Base-by-base conservation (phyloP, 2,113 vertebrate genomes). In the Sander vitreus region DNA sequence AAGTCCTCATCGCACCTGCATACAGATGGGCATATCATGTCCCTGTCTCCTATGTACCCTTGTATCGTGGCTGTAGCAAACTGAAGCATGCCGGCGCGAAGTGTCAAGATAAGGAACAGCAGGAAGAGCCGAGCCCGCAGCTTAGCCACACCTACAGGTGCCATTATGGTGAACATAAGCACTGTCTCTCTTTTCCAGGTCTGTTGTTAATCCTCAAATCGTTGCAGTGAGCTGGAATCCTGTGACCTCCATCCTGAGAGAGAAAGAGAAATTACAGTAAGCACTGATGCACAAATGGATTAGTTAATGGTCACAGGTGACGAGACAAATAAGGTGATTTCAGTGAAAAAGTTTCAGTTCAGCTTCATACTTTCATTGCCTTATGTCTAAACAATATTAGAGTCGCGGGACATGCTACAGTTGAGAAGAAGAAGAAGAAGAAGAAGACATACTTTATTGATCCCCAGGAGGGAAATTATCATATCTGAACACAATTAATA, bases 1-100 rank as follows among this genome's bases (percentile, higher is more conserved):
- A 98, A 98, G 76, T 97, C 96, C 0, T 96, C 95, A 66, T 99
- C 94, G 0, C 98, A 99, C 87, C 98, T 96, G 91, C 97, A 99
- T 2, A 97, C 97, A 0, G 96, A 96, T 0, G 95, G 98, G 85
- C 97, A 98, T 5, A 94, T 93, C 64, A 93, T 84, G 73, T 93
- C 94, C 33, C 76, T 85, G 30, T 93, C 93, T 36, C 89, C 86
- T 30, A 90, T 89, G 83, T 92, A 93, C 14, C 90, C 91, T 83
- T 92, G 94, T 48, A 94, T 91, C 0, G 93, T 87, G 58, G 94
- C 94, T 10, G 89, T 86, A 70, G 92, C 81, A 43, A 92, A 93
- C 81, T 95, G 96, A 60, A 96, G 93, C 83, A 95, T 93, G 78
- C 96, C 95, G 0, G 93, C 95, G 88, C 95, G 85, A 73, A 96